These are phyloP conservation scores for Pseudocheirus occidentalis DNA, from an alignment of 2,797 vertebrate genomes.

Conservation along the genomic window DNA sequence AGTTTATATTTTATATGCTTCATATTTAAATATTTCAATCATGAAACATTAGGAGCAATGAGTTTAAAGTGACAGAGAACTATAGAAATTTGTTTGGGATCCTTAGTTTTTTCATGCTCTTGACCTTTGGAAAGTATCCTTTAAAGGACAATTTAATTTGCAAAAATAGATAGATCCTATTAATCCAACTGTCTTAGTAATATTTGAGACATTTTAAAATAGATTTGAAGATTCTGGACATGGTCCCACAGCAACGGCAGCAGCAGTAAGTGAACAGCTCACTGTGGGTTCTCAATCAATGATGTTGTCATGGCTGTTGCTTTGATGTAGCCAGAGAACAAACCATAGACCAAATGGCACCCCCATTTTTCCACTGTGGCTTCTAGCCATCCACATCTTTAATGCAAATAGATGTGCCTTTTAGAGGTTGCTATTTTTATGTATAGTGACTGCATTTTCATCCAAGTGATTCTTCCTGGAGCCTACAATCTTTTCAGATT, in stretches of 20 bases:
- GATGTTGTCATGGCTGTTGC: slow-evolving; percentile 38
- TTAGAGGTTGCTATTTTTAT: slow-evolving; percentile 46
- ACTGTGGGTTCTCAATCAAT: slow-evolving; percentile 60
- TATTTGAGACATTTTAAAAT: slow-evolving; percentile 56
- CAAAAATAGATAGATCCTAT: slow-evolving; percentile 15
- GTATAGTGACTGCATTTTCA: slow-evolving; percentile 50
- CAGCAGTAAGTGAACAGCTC: not conserved
- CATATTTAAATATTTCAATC: slow-evolving; percentile 36
- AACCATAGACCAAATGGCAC: slow-evolving; percentile 54
- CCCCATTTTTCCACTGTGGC: slow-evolving; percentile 64
- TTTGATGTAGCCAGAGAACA: slow-evolving; percentile 44
- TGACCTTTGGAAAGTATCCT: slow-evolving; percentile 57
- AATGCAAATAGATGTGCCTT: slow-evolving; percentile 61
- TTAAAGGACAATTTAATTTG: slow-evolving; percentile 54
- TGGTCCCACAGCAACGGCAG: not conserved
- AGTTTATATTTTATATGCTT: slow-evolving; percentile 36
- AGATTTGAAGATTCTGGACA: not conserved
- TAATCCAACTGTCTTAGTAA: slow-evolving; percentile 38
- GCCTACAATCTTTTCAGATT: slow-evolving; percentile 1
- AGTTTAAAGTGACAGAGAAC: slow-evolving; percentile 19
- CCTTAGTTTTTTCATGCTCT: slow-evolving; percentile 49
- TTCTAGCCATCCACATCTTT: slow-evolving; percentile 66
- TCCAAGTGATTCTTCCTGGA: slow-evolving; percentile 39
- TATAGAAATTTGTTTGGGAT: slow-evolving; percentile 29
- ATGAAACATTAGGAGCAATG: not conserved